These are phyloP conservation scores for Psylliodes chrysocephalus DNA, from an alignment of 2,888 invertebrate species.

Conservation along the genomic window DNA sequence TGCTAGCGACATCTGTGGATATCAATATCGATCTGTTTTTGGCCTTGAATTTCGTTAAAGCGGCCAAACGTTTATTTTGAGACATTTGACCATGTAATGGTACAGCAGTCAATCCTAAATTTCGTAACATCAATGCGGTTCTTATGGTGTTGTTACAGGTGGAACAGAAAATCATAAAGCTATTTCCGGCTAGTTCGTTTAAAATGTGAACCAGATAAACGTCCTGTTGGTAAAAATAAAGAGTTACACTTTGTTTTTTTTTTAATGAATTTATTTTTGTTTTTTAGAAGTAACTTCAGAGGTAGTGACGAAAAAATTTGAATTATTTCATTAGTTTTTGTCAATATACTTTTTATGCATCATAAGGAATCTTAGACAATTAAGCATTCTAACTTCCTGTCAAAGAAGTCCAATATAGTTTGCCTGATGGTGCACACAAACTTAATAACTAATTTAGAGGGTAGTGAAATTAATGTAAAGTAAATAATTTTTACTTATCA, in stretches of 20 bases:
- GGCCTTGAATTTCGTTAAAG: constrained; percentile 95
- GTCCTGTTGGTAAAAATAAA: constrained; percentile 71
- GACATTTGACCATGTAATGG: constrained; percentile 99
- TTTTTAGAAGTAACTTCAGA: constrained; percentile 46
- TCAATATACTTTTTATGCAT: constrained; percentile 45
- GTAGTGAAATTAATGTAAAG: too few relatives aligned
- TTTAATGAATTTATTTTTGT: constrained; percentile 18
- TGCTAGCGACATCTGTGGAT: constrained; percentile 98
- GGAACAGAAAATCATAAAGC: constrained; percentile 96
- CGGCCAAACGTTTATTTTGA: constrained; percentile 94
- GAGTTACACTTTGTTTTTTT: neutral
- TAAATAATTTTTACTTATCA: too few relatives aligned
- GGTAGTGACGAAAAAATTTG: constrained; percentile 56
- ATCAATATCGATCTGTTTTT: constrained; percentile 94
- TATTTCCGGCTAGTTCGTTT: constrained; percentile 94
- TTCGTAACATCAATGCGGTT: constrained; percentile 87
- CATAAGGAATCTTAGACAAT: too few relatives aligned
- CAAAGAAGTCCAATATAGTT: too few relatives aligned
- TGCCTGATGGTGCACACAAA: too few relatives aligned
- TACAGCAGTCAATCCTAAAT: constrained; percentile 92
- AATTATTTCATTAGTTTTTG: constrained; percentile 39
- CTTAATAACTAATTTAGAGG: too few relatives aligned
- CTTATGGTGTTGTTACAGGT: constrained; percentile 94
- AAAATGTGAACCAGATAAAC: constrained; percentile 95
- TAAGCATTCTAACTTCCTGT: too few relatives aligned